A percentile compares a stretch with the other conserved stretches of the same genome.
Evolutionary conservation across 1,140 invertebrate species (phyloP).

Genomic region (Colletes gigas): DNA sequence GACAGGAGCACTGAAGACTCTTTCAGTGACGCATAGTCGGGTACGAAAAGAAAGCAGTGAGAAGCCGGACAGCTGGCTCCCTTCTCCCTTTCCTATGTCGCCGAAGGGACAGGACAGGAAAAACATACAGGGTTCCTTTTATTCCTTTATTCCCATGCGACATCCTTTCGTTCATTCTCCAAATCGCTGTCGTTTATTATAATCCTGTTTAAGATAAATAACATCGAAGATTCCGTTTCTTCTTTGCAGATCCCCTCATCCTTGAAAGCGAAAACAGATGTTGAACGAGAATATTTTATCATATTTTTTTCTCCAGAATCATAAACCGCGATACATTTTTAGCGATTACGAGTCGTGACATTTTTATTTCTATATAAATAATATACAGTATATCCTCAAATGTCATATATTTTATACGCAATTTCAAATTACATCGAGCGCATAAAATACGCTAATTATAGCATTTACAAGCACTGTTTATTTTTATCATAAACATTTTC

Average conservation of each 20-base stretch:
- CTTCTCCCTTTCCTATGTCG: constrained; percentile 19
- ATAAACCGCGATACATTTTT: not conserved
- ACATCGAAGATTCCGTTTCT: not conserved
- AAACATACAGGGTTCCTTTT: not conserved
- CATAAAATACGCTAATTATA: no score
- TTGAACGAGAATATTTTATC: not conserved
- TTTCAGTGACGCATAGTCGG: not conserved
- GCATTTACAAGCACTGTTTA: no score
- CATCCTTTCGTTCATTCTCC: not conserved
- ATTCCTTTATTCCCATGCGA: constrained; percentile 41
- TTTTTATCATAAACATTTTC: no score
- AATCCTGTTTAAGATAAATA: not conserved
- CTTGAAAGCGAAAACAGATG: no score
- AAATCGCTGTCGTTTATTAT: constrained; percentile 21
- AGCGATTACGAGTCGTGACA: not conserved
- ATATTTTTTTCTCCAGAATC: not conserved
- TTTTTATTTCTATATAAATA: no score
- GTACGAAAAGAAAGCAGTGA: constrained; percentile 28
- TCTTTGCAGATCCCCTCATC: no score
- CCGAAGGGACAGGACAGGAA: constrained; percentile 1
- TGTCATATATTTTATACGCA: no score
- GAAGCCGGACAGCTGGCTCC: constrained; percentile 56
- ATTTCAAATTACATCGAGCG: no score
- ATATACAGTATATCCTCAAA: no score
- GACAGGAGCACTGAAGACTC: constrained; percentile 46